Percentiles rank a stretch among this genome's conserved stretches.
phyloP scores from a whole-genome alignment of 2,797 vertebrate species.

The Bradypodion ventrale region DNA sequence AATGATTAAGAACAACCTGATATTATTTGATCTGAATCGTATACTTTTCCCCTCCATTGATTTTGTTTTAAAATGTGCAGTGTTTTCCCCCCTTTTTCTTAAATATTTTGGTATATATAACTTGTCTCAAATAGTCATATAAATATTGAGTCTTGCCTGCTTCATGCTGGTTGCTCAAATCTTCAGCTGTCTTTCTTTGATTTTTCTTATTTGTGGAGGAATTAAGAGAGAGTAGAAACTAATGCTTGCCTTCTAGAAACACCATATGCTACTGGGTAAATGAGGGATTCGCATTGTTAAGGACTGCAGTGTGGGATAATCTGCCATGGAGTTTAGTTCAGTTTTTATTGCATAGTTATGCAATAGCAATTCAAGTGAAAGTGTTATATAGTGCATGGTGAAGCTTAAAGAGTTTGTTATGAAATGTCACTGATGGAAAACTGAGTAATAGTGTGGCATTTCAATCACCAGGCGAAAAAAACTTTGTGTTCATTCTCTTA shows the following conservation, averaged over 20 bases:
- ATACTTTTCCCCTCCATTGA: background rate
- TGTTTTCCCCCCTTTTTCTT: background rate
- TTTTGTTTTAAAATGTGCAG: background rate
- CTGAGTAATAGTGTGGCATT: constrained; percentile 46
- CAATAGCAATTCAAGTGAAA: constrained; percentile 45
- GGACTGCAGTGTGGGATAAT: constrained; percentile 34
- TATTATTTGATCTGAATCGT: background rate
- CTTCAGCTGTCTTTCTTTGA: background rate
- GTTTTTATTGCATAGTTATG: constrained; percentile 25
- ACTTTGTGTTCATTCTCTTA: constrained; percentile 50
- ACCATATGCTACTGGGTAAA: constrained; percentile 42
- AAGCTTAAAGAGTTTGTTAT: background rate
- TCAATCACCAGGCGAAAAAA: constrained; percentile 13
- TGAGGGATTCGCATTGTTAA: constrained; percentile 53
- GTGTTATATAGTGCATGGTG: constrained; percentile 50
- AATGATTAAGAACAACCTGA: background rate
- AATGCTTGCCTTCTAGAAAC: constrained; percentile 34
- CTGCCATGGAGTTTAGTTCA: constrained; percentile 50
- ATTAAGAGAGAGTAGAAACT: constrained; percentile 39
- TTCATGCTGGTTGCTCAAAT: background rate
- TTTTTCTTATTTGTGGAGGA: constrained; percentile 38
- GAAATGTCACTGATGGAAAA: constrained; percentile 45
- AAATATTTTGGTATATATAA: background rate
- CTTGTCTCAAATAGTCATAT: background rate
- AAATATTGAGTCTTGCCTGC: background rate